Conservation (phyloP, 2,797 vertebrate species). For the Myioborus melanocephalus region DNA sequence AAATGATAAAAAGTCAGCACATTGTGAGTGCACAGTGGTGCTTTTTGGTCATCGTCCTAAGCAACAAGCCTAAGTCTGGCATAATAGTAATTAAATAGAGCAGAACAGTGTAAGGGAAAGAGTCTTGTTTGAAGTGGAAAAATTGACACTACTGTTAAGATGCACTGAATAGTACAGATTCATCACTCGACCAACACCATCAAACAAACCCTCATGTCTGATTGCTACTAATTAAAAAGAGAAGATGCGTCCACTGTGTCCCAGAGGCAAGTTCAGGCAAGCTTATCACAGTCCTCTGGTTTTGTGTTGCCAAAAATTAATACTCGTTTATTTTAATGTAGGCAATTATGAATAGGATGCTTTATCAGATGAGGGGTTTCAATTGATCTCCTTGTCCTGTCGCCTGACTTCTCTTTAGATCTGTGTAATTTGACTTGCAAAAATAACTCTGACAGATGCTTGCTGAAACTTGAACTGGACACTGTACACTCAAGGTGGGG, state of each 20-base stretch:
- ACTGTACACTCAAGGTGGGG: conserved; percentile 3
- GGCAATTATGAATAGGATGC: conserved; percentile 43
- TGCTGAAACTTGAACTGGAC: conserved; percentile 63
- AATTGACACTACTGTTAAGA: conserved; percentile 71
- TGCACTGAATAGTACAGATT: conserved; percentile 61
- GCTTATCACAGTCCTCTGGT: conserved; percentile 77
- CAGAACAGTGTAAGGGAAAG: conserved; percentile 63
- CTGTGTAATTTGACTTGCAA: conserved; percentile 56
- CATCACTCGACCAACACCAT: conserved; percentile 61
- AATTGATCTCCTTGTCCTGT: conserved; percentile 59
- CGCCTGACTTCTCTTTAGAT: conserved; percentile 26
- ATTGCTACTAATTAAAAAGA: conserved; percentile 78
- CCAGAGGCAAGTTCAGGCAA: conserved; percentile 72
- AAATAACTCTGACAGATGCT: conserved; percentile 49
- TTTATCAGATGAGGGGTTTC: conserved; percentile 55
- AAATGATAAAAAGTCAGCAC: conserved; percentile 46
- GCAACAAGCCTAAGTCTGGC: conserved; percentile 65
- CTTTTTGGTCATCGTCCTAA: conserved; percentile 56
- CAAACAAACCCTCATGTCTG: conserved; percentile 68
- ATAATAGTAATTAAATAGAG: conserved; percentile 77
- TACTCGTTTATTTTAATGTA: conserved; percentile 60
- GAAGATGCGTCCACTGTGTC: conserved; percentile 69
- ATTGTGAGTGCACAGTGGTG: background rate
- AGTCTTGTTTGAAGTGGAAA: conserved; percentile 74
- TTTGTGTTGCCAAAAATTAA: conserved; percentile 69